These are phyloP conservation scores for Syngnathus typhle DNA, from an alignment of 2,113 vertebrate species.

Conservation along the genomic window DNA sequence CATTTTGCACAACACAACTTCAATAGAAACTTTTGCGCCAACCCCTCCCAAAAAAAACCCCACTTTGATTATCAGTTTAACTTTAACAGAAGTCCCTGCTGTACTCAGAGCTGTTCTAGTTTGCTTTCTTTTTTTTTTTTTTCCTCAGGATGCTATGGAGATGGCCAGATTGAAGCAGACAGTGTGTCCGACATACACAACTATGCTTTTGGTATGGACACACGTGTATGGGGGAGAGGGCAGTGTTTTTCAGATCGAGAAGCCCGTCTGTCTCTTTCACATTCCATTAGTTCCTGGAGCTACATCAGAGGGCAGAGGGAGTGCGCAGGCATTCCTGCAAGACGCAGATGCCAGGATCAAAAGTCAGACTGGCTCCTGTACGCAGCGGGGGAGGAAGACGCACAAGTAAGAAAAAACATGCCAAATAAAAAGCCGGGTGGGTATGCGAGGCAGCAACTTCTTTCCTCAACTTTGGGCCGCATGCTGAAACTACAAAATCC, in stretches of 20 bases:
- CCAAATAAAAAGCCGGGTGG: conserved; percentile 25
- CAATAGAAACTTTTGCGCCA: neutral
- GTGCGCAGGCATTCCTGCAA: conserved; percentile 93
- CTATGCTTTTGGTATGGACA: conserved; percentile 11
- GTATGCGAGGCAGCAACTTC: conserved; percentile 17
- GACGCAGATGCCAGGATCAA: conserved; percentile 99
- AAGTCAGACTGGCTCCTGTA: conserved; percentile 94
- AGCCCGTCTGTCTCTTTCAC: conserved; percentile 86
- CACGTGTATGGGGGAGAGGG: conserved; percentile 56
- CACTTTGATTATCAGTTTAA: neutral
- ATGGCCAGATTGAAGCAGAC: conserved; percentile 44
- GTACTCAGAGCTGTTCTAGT: neutral
- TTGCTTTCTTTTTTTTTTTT: conserved; percentile 15
- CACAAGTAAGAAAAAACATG: conserved; percentile 44
- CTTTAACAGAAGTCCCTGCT: neutral
- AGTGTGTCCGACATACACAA: conserved; percentile 30
- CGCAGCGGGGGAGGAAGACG: conserved; percentile 64
- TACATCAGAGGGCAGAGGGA: conserved; percentile 85
- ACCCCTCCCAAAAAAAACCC: neutral
- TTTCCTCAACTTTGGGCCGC: conserved; percentile 32
- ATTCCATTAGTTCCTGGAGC: conserved; percentile 78
- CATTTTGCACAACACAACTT: neutral
- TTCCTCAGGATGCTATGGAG: conserved; percentile 31
- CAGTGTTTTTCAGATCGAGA: conserved; percentile 68
- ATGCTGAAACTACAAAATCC: conserved; percentile 26